These are phyloP conservation scores for Unio delphinus DNA, from an alignment of 2,888 invertebrate species.

Conservation along the genomic window DNA sequence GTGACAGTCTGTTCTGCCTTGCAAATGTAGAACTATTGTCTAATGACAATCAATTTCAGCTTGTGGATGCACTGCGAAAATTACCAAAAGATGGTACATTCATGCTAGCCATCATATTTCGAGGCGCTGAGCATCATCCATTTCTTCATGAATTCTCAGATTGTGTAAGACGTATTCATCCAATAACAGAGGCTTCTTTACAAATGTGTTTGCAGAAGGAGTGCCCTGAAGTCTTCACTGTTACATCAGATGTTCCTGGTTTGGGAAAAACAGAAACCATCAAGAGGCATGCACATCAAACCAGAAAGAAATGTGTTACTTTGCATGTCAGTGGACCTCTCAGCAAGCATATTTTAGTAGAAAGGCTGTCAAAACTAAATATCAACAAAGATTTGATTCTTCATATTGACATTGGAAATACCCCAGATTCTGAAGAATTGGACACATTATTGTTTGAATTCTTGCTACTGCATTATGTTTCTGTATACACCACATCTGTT, in stretches of 20 bases:
- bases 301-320: conserved; percentile 4
- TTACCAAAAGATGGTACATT: conserved; percentile 8
- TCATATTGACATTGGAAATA: conserved; percentile 31
- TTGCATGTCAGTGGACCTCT: conserved; percentile 37
- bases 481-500: conserved; percentile 11
- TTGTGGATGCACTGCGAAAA: conserved; percentile 29
- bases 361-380: conserved; percentile 10
- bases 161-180: not conserved
- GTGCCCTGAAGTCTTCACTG: conserved; percentile 16
- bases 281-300: conserved; percentile 9
- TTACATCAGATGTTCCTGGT: conserved; percentile 32
- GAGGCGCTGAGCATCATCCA: conserved; percentile 38
- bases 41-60: conserved; percentile 35
- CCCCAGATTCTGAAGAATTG: conserved; percentile 15
- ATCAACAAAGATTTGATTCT: conserved; percentile 13
- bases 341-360: conserved; percentile 10
- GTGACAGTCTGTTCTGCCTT: conserved; percentile 28
- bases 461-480: conserved; percentile 17
- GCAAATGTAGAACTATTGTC: conserved; percentile 41
- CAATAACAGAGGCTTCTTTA: no score
- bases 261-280: conserved; percentile 29
- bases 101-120: conserved; percentile 38
- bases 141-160: conserved; percentile 29
- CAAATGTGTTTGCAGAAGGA: not conserved
- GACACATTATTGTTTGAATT: conserved; percentile 37